Evolutionary conservation across 2,888 invertebrate genomes (phyloP).

Genomic region (Ectemnius continuus): DNA sequence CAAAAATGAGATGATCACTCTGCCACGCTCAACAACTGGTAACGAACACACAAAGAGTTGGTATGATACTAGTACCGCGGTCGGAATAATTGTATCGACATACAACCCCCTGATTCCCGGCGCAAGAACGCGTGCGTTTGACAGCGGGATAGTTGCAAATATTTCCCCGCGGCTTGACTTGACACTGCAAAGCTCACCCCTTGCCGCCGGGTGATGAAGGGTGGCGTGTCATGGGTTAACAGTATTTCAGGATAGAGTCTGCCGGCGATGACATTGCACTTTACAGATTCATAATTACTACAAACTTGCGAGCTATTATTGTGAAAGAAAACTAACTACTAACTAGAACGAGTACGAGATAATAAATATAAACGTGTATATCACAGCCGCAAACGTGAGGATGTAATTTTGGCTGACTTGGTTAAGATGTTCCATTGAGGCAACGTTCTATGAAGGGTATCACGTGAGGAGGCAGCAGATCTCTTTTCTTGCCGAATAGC

Average conservation of each 20-base stretch:
- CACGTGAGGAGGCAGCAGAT: slow-evolving; percentile 60
- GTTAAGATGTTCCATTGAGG: slow-evolving; percentile 8
- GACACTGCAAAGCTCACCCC: slow-evolving; percentile 13
- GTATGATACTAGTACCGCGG: background rate
- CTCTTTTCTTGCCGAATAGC: slow-evolving; percentile 54
- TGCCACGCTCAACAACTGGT: too few relatives aligned
- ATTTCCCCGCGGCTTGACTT: slow-evolving; percentile 24
- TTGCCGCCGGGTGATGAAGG: slow-evolving; percentile 13
- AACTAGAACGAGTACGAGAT: too few relatives aligned
- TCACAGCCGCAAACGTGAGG: too few relatives aligned
- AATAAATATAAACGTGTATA: too few relatives aligned
- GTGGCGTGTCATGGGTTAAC: slow-evolving; percentile 42
- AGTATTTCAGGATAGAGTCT: slow-evolving; percentile 34
- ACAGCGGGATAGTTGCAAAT: slow-evolving; percentile 11
- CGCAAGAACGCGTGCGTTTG: slow-evolving; percentile 3
- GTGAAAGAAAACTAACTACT: too few relatives aligned
- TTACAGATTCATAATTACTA: slow-evolving; percentile 8
- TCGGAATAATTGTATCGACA: background rate
- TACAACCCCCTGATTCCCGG: background rate
- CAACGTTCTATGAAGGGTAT: slow-evolving; percentile 48
- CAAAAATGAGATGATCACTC: too few relatives aligned
- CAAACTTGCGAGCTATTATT: background rate
- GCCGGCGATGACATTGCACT: slow-evolving; percentile 14
- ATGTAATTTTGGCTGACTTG: too few relatives aligned
- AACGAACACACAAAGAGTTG: background rate